These are phyloP conservation scores for Bungarus multicinctus DNA, from an alignment of 2,113 vertebrate genomes.

Conservation along the genomic window DNA sequence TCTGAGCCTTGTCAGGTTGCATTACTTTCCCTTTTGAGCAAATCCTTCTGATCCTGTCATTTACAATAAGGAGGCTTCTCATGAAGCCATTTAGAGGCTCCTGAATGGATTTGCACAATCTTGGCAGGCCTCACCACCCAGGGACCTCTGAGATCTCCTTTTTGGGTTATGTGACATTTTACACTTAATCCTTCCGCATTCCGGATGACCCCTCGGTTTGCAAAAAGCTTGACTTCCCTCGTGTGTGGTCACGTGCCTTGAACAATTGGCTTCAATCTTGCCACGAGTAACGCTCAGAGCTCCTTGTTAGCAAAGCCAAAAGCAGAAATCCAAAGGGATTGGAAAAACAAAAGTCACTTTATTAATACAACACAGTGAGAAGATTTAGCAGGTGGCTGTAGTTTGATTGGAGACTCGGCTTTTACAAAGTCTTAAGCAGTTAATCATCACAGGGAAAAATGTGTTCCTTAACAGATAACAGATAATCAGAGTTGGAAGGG, in stretches of 20 bases:
- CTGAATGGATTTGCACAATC: accelerated
- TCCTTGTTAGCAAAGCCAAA: not conserved
- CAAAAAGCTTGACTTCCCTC: not conserved
- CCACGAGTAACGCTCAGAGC: not conserved
- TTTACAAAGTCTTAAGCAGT: not conserved
- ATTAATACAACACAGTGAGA: not conserved
- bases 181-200: not conserved
- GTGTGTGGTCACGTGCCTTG: not conserved
- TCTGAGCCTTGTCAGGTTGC: slow-evolving; percentile 78
- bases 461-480: no score
- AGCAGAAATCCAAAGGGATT: not conserved
- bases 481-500: no score
- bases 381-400: not conserved
- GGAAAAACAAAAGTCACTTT: not conserved
- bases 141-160: not conserved
- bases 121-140: not conserved
- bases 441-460: no score
- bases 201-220: not conserved
- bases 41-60: slow-evolving; percentile 78
- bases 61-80: slow-evolving; percentile 71
- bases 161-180: not conserved
- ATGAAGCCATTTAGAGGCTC: slow-evolving; percentile 42
- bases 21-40: slow-evolving; percentile 71
- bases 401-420: not conserved
- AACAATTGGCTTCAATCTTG: not conserved